These are phyloP conservation scores for Toxotes chatareus DNA, from an alignment of 2,113 vertebrate genomes.

Conservation along the genomic window DNA sequence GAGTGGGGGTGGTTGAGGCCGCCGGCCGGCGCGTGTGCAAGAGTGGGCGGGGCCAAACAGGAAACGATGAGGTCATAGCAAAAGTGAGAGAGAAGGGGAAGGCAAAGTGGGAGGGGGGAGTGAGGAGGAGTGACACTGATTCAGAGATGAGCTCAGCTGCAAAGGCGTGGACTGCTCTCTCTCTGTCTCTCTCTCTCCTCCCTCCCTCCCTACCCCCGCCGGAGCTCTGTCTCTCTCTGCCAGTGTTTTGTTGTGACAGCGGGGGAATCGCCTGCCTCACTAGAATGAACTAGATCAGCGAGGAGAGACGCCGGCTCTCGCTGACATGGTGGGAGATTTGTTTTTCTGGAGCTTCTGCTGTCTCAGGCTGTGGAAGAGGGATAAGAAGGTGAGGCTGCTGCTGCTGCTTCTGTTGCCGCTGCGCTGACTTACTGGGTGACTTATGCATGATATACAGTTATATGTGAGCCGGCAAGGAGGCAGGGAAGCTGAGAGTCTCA, in stretches of 20 bases:
- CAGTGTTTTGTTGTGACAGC: slow-evolving; percentile 65
- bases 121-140: slow-evolving; percentile 70
- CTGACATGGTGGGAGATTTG: slow-evolving; percentile 84
- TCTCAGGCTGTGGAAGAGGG: slow-evolving; percentile 83
- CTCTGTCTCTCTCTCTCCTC: slow-evolving; percentile 19
- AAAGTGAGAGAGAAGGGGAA: slow-evolving; percentile 52
- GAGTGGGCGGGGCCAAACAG: slow-evolving; percentile 71
- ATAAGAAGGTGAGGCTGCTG: slow-evolving; percentile 84
- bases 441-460: slow-evolving; percentile 7
- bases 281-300: slow-evolving; percentile 76
- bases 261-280: slow-evolving; percentile 41
- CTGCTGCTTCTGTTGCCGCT: slow-evolving; percentile 12
- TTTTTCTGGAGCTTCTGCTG: slow-evolving; percentile 87
- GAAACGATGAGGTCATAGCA: slow-evolving; percentile 83
- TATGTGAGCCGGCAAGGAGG: slow-evolving; percentile 24
- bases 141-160: slow-evolving; percentile 83
- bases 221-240: slow-evolving; percentile 43
- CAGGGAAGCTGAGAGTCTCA: slow-evolving; percentile 25
- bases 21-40: slow-evolving; percentile 54
- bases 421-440: slow-evolving; percentile 20
- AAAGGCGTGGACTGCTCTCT: slow-evolving; percentile 72
- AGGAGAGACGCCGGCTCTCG: slow-evolving; percentile 52
- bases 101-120: slow-evolving; percentile 9
- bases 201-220: slow-evolving; percentile 23
- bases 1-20: slow-evolving; percentile 11